Conservation (phyloP, 2,797 vertebrate genomes). For the Clarias laeviceps region DNA sequence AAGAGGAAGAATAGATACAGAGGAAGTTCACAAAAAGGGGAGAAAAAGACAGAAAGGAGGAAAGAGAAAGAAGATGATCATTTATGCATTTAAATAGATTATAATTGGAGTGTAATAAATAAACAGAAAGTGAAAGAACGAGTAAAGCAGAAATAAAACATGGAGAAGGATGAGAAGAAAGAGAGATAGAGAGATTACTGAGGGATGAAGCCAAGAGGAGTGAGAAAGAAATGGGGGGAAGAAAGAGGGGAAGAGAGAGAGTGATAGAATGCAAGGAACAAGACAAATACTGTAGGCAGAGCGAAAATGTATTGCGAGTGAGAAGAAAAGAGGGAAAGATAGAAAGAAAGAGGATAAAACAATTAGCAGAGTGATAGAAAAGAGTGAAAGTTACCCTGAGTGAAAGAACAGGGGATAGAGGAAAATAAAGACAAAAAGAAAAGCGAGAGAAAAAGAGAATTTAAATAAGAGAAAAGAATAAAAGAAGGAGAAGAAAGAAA, state of each 20-base stretch:
- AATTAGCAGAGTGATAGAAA: not conserved
- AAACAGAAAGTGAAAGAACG: not conserved
- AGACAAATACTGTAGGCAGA: not conserved
- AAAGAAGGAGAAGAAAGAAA: no score
- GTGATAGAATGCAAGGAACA: not conserved
- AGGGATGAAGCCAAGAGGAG: not conserved
- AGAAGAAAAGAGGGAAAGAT: not conserved
- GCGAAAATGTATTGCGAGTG: not conserved
- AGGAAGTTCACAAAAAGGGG: not conserved
- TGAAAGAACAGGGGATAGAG: not conserved
- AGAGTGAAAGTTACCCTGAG: not conserved
- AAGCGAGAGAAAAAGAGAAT: not conserved
- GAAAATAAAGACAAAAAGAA: not conserved
- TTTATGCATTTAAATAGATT: not conserved
- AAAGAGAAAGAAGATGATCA: not conserved
- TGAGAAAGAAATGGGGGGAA: not conserved
- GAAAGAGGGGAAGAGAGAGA: conserved; percentile 2
- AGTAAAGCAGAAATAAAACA: not conserved
- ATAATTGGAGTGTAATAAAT: no score
- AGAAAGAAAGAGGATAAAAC: not conserved
- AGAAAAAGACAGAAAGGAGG: not conserved
- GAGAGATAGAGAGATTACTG: not conserved
- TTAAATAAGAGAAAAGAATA: not conserved
- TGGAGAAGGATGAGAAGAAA: not conserved
- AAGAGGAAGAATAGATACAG: not conserved